Evolutionary conservation across 2,888 invertebrate species (phyloP).

Genomic region (Eretmocerus hayati): DNA sequence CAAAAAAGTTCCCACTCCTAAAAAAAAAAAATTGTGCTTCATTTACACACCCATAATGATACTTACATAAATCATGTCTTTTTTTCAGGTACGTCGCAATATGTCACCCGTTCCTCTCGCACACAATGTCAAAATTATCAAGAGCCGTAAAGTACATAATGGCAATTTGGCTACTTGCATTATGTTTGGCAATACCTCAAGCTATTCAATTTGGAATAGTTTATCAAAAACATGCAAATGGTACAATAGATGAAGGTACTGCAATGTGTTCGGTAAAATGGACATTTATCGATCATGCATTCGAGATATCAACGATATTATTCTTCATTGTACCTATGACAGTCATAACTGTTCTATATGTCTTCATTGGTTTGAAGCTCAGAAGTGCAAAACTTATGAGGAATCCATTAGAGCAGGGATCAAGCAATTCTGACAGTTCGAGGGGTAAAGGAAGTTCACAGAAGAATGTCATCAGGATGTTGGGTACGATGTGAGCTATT

Average conservation of each 20-base stretch:
- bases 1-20: too few relatives aligned
- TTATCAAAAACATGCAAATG: conserved; percentile 44
- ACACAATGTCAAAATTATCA: conserved; percentile 76
- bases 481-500: conserved; percentile 70
- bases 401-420: conserved; percentile 48
- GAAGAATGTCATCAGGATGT: conserved; percentile 67
- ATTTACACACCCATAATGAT: too few relatives aligned
- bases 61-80: not conserved
- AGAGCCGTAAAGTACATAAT: conserved; percentile 69
- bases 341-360: conserved; percentile 74
- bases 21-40: too few relatives aligned
- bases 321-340: conserved; percentile 86
- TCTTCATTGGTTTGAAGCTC: conserved; percentile 67
- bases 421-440: conserved; percentile 50
- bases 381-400: conserved; percentile 53
- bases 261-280: conserved; percentile 58
- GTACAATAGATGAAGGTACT: conserved; percentile 45
- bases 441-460: conserved; percentile 49
- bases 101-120: conserved; percentile 64
- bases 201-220: conserved; percentile 74
- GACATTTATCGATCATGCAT: conserved; percentile 60
- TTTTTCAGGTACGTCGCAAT: conserved; percentile 34
- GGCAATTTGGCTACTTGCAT: conserved; percentile 70
- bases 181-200: conserved; percentile 69
- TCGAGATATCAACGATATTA: conserved; percentile 72